A percentile compares a stretch with the other conserved stretches of the same genome.
phyloP scores from a whole-genome alignment of 2,113 vertebrate species.

The Sorex araneus region DNA sequence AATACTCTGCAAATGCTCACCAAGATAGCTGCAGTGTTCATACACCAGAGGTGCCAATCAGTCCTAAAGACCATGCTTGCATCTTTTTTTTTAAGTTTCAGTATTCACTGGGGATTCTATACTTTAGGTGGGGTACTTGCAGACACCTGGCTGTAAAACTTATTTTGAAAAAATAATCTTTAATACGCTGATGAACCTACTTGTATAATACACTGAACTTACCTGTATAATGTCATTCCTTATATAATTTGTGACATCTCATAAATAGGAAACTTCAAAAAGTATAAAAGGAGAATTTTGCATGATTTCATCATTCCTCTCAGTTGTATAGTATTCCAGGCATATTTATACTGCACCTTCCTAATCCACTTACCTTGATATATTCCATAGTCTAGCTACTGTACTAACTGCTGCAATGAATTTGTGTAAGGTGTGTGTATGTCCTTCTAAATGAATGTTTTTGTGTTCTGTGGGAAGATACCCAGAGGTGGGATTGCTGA shows the following conservation, averaged over 20 bases:
- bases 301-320: not conserved
- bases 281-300: not conserved
- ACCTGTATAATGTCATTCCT: not conserved
- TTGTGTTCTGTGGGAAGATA: no score
- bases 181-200: not conserved
- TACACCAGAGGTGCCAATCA: no score
- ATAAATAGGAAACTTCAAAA: not conserved
- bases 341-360: not conserved
- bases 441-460: no score
- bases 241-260: not conserved
- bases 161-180: constrained; percentile 34
- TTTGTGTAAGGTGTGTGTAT: no score
- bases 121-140: no score
- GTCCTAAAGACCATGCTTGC: no score
- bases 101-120: no score
- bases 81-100: no score
- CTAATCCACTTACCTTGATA: not conserved
- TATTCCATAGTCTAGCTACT: not conserved
- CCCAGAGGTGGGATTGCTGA: no score
- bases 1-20: no score
- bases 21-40: no score
- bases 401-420: not conserved
- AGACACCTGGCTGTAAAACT: not conserved
- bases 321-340: not conserved
- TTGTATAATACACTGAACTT: not conserved